Percentiles rank a stretch among this genome's conserved stretches.
These are phyloP conservation scores for Eupeodes corollae DNA, from an alignment of 1,140 invertebrate species.

Conservation along the genomic window DNA sequence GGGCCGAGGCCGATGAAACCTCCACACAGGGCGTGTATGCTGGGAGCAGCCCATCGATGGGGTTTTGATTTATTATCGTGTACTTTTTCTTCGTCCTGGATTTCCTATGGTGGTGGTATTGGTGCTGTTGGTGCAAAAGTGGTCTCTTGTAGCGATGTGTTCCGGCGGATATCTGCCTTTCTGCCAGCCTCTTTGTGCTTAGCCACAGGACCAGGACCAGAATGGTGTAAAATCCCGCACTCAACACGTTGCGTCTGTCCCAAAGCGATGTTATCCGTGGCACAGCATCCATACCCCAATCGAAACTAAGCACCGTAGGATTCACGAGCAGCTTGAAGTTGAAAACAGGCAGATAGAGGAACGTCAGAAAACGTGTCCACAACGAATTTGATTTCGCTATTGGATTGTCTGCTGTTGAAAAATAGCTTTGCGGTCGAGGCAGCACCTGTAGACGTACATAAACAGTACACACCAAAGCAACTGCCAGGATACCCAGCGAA, in stretches of 20 bases:
- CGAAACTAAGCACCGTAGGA: slow-evolving; percentile 76
- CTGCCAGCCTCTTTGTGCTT: slow-evolving; percentile 10
- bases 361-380: slow-evolving; percentile 66
- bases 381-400: slow-evolving; percentile 63
- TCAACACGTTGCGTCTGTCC: slow-evolving; percentile 64
- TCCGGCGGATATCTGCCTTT: background rate
- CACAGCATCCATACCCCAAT: slow-evolving; percentile 93
- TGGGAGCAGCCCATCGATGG: background rate
- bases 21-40: background rate
- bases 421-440: slow-evolving; percentile 56
- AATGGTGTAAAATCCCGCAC: slow-evolving; percentile 56
- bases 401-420: slow-evolving; percentile 83
- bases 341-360: slow-evolving; percentile 76
- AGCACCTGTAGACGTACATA: slow-evolving; percentile 51
- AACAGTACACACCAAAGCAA: slow-evolving; percentile 45
- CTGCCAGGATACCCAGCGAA: slow-evolving; percentile 49
- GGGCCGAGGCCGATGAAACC: background rate
- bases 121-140: background rate
- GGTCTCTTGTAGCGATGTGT: background rate
- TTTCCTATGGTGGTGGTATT: slow-evolving; percentile 2
- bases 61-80: background rate
- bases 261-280: slow-evolving; percentile 60
- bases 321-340: slow-evolving; percentile 73
- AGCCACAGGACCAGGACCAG: slow-evolving; percentile 42
- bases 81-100: slow-evolving; percentile 1